Conservation (phyloP, 2,888 invertebrate species). For the Aporophyla nigra region DNA sequence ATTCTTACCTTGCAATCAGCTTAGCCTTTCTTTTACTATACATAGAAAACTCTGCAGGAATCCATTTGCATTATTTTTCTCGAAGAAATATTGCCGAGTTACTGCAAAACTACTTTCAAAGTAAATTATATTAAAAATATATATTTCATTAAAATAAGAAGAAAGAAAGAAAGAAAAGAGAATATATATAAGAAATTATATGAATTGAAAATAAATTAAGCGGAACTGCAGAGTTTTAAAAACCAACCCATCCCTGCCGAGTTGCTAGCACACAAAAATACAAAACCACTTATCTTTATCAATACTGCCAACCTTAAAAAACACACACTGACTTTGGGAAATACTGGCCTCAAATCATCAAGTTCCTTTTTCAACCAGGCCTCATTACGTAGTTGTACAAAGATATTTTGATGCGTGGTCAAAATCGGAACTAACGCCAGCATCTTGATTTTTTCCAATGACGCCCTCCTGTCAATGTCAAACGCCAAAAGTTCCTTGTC, state of each 20-base stretch:
- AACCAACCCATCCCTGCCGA: slow-evolving; percentile 1
- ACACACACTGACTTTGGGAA: slow-evolving; percentile 18
- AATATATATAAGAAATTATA: no score
- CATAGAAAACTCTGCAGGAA: slow-evolving; percentile 44
- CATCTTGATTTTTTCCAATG: not conserved
- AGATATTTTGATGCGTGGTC: not conserved
- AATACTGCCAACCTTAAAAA: slow-evolving; percentile 52
- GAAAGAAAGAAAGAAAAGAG: no score
- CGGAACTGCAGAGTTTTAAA: slow-evolving; percentile 35
- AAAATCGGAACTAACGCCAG: not conserved
- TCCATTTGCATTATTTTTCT: not conserved
- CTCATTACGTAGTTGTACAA: not conserved
- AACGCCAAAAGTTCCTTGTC: not conserved
- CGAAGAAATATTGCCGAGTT: slow-evolving; percentile 10
- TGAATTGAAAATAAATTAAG: not conserved
- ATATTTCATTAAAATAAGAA: no score
- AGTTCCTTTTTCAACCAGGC: not conserved
- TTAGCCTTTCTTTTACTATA: slow-evolving; percentile 4
- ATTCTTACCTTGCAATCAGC: slow-evolving; percentile 10
- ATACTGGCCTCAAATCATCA: slow-evolving; percentile 4
- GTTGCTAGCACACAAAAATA: slow-evolving; percentile 34
- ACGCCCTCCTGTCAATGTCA: not conserved
- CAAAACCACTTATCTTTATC: slow-evolving; percentile 22
- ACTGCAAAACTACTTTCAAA: not conserved
- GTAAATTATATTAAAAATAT: no score